Base-by-base conservation (phyloP, 2,888 invertebrate species). In the Mesopsocus fuscifrons region DNA sequence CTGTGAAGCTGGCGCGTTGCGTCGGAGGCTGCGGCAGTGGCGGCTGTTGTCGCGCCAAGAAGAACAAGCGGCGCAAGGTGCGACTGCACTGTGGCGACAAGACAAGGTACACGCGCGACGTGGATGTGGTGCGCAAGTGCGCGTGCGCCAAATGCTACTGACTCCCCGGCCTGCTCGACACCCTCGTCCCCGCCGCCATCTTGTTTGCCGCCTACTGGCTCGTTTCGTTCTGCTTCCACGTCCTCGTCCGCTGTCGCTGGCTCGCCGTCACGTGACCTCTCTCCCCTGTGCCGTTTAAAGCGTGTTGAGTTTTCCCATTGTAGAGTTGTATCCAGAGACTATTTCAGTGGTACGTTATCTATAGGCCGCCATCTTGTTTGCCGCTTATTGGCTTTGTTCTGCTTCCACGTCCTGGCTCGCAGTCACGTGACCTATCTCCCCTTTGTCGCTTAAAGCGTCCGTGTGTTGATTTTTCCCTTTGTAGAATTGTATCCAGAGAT, bases 41-140 rank as follows among this genome's bases (percentile, higher is more conserved):
- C 35, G 74, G 74, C 50, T 95, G 95, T 69, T 97, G 95, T 63
- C 75, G 79, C 49, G 85, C 94, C 2, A 73, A 85, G 57, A 85
- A 87, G 64, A 88, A 87, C 52, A 89, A 94, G 68, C 77, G 85
- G 59, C 75, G 94, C 65, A 89, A 88, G 75, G 89, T 84, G 50
- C 82, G 91, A 53, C 73, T 97, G 53, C 77, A 89, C 54, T 97
- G 95, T 68, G 73, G 78, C 50, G 85, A 92, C 60, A 91, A 92
- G 50, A 82, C 83, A 45, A 80, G 85, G 48, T 92, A 88, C 71
- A 85, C 88, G 63, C 89, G 91, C 71, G 88, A 92, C 59, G 78
- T 95, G 57, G 92, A 94, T 58, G 84, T 95, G 61, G 88, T 95
- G 59, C 80, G 92, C 60, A 92, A 92, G 63, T 95, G 95, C 66